Evolutionary conservation across 2,888 invertebrate species (phyloP).

Genomic region (Polymixis flavicincta): DNA sequence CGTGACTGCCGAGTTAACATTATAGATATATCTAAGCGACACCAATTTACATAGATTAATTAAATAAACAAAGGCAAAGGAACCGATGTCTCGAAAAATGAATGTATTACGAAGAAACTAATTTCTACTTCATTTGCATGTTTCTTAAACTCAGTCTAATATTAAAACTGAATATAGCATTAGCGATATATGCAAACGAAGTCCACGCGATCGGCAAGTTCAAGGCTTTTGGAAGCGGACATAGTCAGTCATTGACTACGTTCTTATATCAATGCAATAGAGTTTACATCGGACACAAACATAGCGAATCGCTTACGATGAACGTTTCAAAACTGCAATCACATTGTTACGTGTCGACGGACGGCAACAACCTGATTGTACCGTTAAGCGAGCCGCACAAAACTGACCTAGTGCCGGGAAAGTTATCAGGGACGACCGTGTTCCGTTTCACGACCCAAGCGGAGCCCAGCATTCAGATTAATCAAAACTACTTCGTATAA

Average conservation of each 20-base stretch:
- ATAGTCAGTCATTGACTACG: conserved; percentile 29
- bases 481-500: conserved; percentile 68
- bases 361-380: conserved; percentile 89
- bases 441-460: conserved; percentile 80
- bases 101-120: conserved; percentile 8
- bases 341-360: conserved; percentile 87
- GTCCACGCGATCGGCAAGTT: conserved; percentile 76
- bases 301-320: conserved; percentile 75
- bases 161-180: conserved; percentile 28
- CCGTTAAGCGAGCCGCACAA: conserved; percentile 88
- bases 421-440: conserved; percentile 86
- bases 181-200: conserved; percentile 61
- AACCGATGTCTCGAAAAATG: background rate
- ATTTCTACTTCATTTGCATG: conserved; percentile 24
- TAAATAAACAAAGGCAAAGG: conserved; percentile 45
- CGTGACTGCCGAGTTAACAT: conserved; percentile 70
- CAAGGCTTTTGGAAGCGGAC: conserved; percentile 74
- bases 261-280: conserved; percentile 71
- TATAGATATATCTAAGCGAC: conserved; percentile 26
- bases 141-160: conserved; percentile 18
- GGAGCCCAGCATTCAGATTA: conserved; percentile 72
- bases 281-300: conserved; percentile 72
- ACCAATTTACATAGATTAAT: conserved; percentile 61
- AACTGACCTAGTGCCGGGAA: conserved; percentile 90
- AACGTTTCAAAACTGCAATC: conserved; percentile 88